phyloP scores from a whole-genome alignment of 2,797 vertebrate genomes.

The Manis crassicaudata region DNA sequence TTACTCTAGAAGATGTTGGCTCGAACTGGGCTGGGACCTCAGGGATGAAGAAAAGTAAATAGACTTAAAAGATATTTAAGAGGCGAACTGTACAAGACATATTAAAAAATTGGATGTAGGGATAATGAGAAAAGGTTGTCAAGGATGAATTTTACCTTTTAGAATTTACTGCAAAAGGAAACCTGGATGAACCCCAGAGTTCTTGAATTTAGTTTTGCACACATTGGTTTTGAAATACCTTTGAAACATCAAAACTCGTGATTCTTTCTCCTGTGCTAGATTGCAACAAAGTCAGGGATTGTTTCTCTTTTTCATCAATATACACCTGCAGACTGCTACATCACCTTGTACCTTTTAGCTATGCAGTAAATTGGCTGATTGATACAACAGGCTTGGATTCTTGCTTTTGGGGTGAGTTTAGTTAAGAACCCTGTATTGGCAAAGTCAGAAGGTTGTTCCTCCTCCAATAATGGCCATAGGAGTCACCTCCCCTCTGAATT shows the following conservation, averaged over 20 bases:
- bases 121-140: neutral
- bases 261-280: neutral
- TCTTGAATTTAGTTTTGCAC: neutral
- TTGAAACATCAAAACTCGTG: neutral
- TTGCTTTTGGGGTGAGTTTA: neutral
- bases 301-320: neutral
- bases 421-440: neutral
- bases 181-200: neutral
- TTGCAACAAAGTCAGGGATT: neutral
- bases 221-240: neutral
- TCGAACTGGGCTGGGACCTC: neutral
- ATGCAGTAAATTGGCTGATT: neutral
- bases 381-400: neutral
- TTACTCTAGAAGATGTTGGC: neutral
- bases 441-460: neutral
- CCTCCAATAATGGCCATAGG: neutral
- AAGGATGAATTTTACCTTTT: neutral
- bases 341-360: neutral
- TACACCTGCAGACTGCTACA: neutral
- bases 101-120: neutral
- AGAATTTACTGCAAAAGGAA: constrained; percentile 5
- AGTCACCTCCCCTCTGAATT: neutral
- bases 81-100: neutral
- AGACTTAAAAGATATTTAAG: neutral
- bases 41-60: neutral